Conservation (phyloP, 2,888 invertebrate genomes). For the Drosophila setosimentum region DNA sequence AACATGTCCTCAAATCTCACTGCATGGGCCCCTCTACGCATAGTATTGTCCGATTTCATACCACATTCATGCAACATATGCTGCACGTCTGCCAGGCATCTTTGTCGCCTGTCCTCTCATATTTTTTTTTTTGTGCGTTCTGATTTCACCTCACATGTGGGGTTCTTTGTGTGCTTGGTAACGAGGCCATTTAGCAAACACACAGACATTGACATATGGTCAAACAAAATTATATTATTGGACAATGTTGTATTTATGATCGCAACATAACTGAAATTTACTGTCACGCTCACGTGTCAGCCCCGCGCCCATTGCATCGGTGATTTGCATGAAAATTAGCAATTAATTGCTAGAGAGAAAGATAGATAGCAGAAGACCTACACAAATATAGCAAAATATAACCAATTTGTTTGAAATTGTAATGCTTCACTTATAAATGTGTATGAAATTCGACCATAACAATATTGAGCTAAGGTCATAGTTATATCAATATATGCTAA, state of each 20-base stretch:
- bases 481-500: background rate
- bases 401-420: background rate
- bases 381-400: background rate
- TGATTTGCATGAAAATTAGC: constrained; percentile 65
- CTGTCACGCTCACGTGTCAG: background rate
- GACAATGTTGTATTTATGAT: constrained; percentile 77
- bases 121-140: constrained; percentile 36
- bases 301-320: constrained; percentile 1
- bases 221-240: constrained; percentile 74
- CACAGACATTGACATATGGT: constrained; percentile 31
- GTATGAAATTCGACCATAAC: background rate
- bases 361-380: background rate
- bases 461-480: background rate
- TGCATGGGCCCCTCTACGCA: background rate
- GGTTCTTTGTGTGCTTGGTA: constrained; percentile 37
- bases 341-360: constrained; percentile 60
- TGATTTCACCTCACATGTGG: constrained; percentile 52
- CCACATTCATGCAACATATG: constrained; percentile 56
- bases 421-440: background rate
- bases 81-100: constrained; percentile 59
- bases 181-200: constrained; percentile 68
- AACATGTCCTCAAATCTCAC: background rate
- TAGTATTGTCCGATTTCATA: constrained; percentile 10
- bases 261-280: constrained; percentile 32
- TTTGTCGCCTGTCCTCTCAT: constrained; percentile 55